Evolutionary conservation across 2,888 invertebrate genomes (phyloP), one percentile per base, ranked within the genome.

Genomic region (Trilocha varians): DNA sequence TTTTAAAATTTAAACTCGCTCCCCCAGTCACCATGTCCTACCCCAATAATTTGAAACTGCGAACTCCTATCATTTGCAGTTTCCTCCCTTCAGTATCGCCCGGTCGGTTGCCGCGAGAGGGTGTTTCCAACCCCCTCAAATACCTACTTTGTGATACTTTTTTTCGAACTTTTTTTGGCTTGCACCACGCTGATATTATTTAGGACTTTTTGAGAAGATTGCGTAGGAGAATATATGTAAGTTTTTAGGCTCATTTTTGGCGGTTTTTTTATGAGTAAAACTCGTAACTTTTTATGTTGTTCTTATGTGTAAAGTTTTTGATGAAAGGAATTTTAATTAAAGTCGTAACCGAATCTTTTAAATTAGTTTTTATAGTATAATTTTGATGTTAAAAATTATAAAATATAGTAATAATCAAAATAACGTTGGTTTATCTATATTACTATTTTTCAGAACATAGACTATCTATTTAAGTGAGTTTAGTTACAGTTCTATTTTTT

Each of bases 1-100:
- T n/a, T n/a, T 48, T 35, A 41, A 39, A 38, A 42, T 33, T 41
- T 25, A 39, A 43, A 45, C n/a, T 40, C 59, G 56, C 53, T 45
- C 41, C 43, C 39, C 54, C 38, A 38, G 43, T 48, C 48, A 59
- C 49, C 38, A 43, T 49, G 40, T 40, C 55, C 49, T 52, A 52
- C 48, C 59, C 58, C 49, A 54, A 57, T 55, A 60, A 56, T 68
- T 70, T 64, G 57, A 65, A 74, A 73, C 65, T 71, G 57, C 45
- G 65, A 67, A 65, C 59, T 59, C 54, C 61, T 62, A 65, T 76
- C 67, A 71, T 69, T 71, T 65, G 60, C 66, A 68, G 66, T 61
- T 54, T 58, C 60, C 44, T 32, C 47, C 51, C 54, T 47, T 53
- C 74, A 82, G 80, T 82, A 54, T 51, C 67, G 64, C 64, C 59